Evolutionary conservation across 2,113 vertebrate genomes (phyloP).

Genomic region (Muscicapa adusta): DNA sequence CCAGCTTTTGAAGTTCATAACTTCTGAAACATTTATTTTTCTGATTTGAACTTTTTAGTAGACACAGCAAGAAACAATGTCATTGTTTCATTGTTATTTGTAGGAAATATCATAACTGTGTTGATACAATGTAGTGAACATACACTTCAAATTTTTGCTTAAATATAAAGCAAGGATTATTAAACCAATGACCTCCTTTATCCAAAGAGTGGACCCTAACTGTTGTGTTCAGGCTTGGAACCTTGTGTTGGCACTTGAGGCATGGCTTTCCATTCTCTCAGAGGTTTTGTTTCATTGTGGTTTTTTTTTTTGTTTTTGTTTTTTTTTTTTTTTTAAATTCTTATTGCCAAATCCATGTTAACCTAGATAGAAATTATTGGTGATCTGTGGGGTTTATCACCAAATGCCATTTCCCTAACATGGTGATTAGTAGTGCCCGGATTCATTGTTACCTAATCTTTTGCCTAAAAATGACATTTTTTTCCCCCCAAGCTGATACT

Average conservation of each 20-base stretch:
- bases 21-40: background rate
- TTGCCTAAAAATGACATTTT: background rate
- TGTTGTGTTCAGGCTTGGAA: background rate
- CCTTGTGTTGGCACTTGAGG: background rate
- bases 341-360: background rate
- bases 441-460: background rate
- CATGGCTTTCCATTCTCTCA: background rate
- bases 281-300: background rate
- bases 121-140: background rate
- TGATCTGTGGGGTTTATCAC: background rate
- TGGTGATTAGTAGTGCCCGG: background rate
- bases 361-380: background rate
- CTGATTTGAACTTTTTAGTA: background rate
- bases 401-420: background rate
- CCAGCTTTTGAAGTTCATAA: background rate
- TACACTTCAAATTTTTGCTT: background rate
- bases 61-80: background rate
- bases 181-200: background rate
- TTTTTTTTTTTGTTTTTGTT: background rate
- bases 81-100: background rate
- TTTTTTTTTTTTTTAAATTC: background rate
- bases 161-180: background rate
- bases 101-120: background rate
- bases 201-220: background rate
- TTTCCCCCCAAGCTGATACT: background rate